phyloP scores from a whole-genome alignment of 1,140 invertebrate genomes.

The Drosophila sp. region DNA sequence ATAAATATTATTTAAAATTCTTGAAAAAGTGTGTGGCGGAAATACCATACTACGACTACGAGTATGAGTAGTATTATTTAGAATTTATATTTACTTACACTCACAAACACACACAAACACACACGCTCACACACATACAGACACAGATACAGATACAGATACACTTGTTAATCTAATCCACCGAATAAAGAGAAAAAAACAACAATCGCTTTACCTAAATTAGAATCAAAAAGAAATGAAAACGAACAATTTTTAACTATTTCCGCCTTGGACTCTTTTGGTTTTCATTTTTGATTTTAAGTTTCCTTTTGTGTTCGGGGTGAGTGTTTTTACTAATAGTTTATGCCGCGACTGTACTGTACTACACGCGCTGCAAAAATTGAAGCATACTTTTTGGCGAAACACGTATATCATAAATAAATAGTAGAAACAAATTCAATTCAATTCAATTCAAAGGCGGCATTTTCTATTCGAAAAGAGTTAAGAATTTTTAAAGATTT shows the following conservation, averaged over 20 bases:
- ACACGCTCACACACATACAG: constrained; percentile 27
- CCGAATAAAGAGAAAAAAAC: constrained; percentile 52
- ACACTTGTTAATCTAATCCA: constrained; percentile 81
- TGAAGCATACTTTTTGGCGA: constrained; percentile 59
- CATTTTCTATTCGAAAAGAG: not conserved
- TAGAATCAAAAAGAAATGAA: constrained; percentile 22
- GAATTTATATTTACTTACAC: constrained; percentile 42
- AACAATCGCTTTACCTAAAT: constrained; percentile 79
- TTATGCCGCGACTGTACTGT: constrained; percentile 73
- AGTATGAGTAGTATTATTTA: constrained; percentile 11
- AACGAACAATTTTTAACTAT: constrained; percentile 48
- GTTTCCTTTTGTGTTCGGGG: constrained; percentile 51
- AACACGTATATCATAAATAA: constrained; percentile 26
- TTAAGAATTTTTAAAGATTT: too few relatives aligned
- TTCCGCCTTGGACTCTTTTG: constrained; percentile 53
- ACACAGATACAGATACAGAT: constrained; percentile 44
- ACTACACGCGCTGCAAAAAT: constrained; percentile 24
- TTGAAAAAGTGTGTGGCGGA: constrained; percentile 53
- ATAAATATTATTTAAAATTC: constrained; percentile 69
- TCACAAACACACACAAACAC: constrained; percentile 25
- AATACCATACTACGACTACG: constrained; percentile 26
- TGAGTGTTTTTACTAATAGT: constrained; percentile 47
- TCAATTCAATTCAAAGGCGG: constrained; percentile 27
- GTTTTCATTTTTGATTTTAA: constrained; percentile 4
- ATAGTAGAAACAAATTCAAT: constrained; percentile 71